Evolutionary conservation across 2,113 vertebrate species (phyloP).

Genomic region (Rostratula benghalensis): DNA sequence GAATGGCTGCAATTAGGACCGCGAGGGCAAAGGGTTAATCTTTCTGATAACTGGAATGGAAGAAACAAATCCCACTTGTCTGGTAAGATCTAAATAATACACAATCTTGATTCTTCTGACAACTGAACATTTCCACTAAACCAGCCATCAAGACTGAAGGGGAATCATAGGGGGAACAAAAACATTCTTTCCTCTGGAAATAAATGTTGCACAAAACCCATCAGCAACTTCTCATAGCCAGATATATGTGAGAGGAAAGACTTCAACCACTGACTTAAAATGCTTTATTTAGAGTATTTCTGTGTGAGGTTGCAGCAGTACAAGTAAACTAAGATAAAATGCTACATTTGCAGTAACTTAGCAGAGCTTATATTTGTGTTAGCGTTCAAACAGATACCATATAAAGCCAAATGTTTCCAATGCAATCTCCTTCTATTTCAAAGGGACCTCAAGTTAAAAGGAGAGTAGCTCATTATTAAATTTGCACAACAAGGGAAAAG

Average conservation of each 20-base stretch:
- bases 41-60: slow-evolving; percentile 84
- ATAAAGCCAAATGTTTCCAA: slow-evolving; percentile 27
- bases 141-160: slow-evolving; percentile 71
- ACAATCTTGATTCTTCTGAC: slow-evolving; percentile 79
- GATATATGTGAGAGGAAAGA: not conserved
- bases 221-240: not conserved
- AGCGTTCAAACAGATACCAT: not conserved
- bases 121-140: slow-evolving; percentile 79
- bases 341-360: not conserved
- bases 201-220: slow-evolving; percentile 38
- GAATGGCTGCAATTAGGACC: slow-evolving; percentile 82
- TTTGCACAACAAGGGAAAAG: slow-evolving; percentile 20
- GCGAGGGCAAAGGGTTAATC: slow-evolving; percentile 90
- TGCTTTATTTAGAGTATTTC: not conserved
- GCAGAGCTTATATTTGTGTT: not conserved
- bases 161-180: slow-evolving; percentile 43
- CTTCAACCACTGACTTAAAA: not conserved
- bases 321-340: not conserved
- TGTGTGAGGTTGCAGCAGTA: not conserved
- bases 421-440: slow-evolving; percentile 4
- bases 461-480: slow-evolving; percentile 12
- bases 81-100: slow-evolving; percentile 78
- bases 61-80: slow-evolving; percentile 92
- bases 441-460: slow-evolving; percentile 27
- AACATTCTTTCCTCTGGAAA: slow-evolving; percentile 53